These are phyloP conservation scores for Phalacrocorax aristotelis DNA, from an alignment of 2,113 vertebrate genomes.

Conservation along the genomic window DNA sequence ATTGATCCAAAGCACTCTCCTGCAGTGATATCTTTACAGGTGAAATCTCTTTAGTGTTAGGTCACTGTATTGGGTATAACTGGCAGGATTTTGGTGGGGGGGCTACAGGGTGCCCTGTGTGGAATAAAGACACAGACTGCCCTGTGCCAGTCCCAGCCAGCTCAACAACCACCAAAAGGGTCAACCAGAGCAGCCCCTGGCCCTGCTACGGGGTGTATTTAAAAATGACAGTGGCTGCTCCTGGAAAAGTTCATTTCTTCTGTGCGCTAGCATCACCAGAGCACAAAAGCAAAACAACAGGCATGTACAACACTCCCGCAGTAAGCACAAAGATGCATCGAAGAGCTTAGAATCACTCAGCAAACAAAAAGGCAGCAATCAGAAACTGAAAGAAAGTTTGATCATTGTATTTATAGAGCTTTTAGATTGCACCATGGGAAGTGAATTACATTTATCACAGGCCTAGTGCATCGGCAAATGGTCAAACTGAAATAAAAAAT, in stretches of 20 bases:
- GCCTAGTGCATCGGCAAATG: neutral
- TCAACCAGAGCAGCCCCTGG: neutral
- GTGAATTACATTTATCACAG: neutral
- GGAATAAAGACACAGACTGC: neutral
- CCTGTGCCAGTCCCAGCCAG: neutral
- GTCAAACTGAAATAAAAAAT: neutral
- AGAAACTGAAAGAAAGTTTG: neutral
- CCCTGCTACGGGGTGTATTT: neutral
- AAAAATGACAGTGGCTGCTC: neutral
- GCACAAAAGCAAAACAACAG: neutral
- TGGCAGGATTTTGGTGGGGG: neutral
- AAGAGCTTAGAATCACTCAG: neutral
- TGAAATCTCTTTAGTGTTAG: neutral
- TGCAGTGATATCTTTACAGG: neutral
- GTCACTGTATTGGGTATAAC: neutral
- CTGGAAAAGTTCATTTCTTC: neutral
- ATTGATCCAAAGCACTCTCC: fast-evolving
- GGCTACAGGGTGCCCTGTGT: neutral
- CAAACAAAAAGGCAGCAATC: neutral
- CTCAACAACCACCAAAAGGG: neutral
- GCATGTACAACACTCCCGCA: fast-evolving
- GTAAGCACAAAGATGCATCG: neutral
- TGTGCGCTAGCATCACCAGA: neutral
- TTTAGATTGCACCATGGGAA: neutral
- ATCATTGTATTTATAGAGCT: neutral